Evolutionary conservation across 2,888 invertebrate species (phyloP).

Genomic region (Macrophya annulata): DNA sequence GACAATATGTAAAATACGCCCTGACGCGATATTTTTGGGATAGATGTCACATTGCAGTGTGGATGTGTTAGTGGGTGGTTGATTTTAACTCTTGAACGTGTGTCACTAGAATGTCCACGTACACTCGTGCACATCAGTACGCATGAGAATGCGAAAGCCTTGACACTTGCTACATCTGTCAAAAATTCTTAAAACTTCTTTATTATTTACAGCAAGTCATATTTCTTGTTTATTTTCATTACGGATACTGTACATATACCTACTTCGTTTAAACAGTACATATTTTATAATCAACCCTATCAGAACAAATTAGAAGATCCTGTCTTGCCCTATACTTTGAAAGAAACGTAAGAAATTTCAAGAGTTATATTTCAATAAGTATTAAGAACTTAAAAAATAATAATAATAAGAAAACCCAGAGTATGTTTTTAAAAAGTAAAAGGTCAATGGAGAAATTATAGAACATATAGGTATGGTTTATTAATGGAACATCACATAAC

Average conservation of each 20-base stretch:
- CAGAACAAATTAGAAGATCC: neutral
- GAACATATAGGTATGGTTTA: neutral
- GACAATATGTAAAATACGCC: slow-evolving; percentile 64
- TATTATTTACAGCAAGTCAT: neutral
- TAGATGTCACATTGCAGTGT: slow-evolving; percentile 73
- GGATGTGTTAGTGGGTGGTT: slow-evolving; percentile 55
- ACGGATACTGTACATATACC: neutral
- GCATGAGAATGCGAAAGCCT: slow-evolving; percentile 55
- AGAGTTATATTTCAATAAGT: neutral
- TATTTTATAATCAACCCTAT: slow-evolving; percentile 5
- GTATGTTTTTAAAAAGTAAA: neutral
- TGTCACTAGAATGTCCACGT: slow-evolving; percentile 51
- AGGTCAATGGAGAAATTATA: neutral
- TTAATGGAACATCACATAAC: neutral
- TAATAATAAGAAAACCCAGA: neutral
- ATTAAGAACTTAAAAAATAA: neutral
- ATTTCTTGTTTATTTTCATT: neutral
- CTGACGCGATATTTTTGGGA: slow-evolving; percentile 74
- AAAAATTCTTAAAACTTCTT: slow-evolving; percentile 25
- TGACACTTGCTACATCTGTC: slow-evolving; percentile 56
- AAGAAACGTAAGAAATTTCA: neutral
- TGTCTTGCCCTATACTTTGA: neutral
- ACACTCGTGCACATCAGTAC: slow-evolving; percentile 36
- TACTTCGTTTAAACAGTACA: neutral
- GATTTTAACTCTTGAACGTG: slow-evolving; percentile 54